Base-by-base conservation (phyloP, 2,888 invertebrate species). In the Caenorhabditis becei region DNA sequence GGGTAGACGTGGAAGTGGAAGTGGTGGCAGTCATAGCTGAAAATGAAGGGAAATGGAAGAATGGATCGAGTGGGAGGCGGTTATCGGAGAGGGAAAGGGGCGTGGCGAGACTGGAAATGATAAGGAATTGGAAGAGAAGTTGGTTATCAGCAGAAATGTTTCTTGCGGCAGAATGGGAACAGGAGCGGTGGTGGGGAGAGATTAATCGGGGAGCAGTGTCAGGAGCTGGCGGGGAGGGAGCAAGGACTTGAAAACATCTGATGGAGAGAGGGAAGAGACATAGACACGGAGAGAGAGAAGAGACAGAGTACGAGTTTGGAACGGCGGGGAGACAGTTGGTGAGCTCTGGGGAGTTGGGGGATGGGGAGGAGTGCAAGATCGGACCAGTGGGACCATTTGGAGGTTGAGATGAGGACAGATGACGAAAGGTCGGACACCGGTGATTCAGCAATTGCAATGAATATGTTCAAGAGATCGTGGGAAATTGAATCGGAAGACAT, bases 11-110 rank as follows among this genome's bases (percentile, higher is more conserved):
- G 24, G 72, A 66, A 18, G 69, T 63, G 16, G 70, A 69, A 10
- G 80, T 74, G 53, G 74, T 80, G 32, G 80, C 70, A 11, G 80
- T 80, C 77, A 69, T 77, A 18, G 26, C 66, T 67, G 62, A 28
- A 67, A 66, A 11, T 11, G 24, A 24, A 7, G 18, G 32, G 10
- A 18, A 61, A 14, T 24, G 61, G 49, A 59, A 58, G 67, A 67
- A n/a, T 7, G 49, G 11, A 69, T 10, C 47, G 71, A 44, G 71
- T 71, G 71, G 71, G 71, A 58, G 67, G 67, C 53, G 65, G 63
- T 72, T 72, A 72, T 72, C 72, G 65, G 35, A 28, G 58, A 54
- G 51, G 23, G 53, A 62, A 44, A 28, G 47, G 26, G 63, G 63
- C 56, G 65, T 10, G 47, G 18, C 41, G 49, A n/a, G n/a, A 37